Evolutionary conservation across 2,797 vertebrate species (phyloP), one percentile per base, ranked within the genome.

Genomic region (Odontamblyopus lacepedii): DNA sequence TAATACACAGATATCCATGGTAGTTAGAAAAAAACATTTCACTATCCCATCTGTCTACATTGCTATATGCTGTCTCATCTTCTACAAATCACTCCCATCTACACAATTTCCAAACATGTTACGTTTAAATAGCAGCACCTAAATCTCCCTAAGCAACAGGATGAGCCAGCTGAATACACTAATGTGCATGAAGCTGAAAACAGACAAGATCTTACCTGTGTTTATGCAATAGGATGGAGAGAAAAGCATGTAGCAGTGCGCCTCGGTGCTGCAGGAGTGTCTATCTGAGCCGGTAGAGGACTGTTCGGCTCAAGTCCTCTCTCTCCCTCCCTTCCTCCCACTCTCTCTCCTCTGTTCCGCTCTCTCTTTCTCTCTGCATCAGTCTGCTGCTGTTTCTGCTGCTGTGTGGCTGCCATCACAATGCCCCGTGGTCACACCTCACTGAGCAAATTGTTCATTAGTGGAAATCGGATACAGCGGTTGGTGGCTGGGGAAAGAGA

Each of bases 371-470:
- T 87, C 82, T n/a, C 82, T 90, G 87, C 88, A 90, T 93, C 87
- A 87, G 77, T 88, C 71, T 82, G 86, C 83, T 75, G 76, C 53
- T 55, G 53, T n/a, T 55, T 18, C 53, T 55, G 53, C 53, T 55
- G 53, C 53, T 55, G 53, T 81, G 82, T 70, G 78, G 82, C 81
- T 90, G 63, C 85, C 75, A 67, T 87, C 83, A 93, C 92, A 92
- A 89, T 90, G 85, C 83, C 82, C 82, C 64, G 75, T 81, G 88
- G 90, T 92, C 87, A 92, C 92, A 92, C 90, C 87, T 94, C 92
- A 76, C 76, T 78, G 88, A 84, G 82, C 91, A 91, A 87, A 93
- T 92, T 92, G 91, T 93, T 93, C 82, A 86, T 88, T 75, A 89
- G 80, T 15, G 56, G 77, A 87, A 85, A 84, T 85, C 84, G 71